A percentile compares a stretch with the other conserved stretches of the same genome.
Evolutionary conservation across 1,140 invertebrate genomes (phyloP).

Genomic region (Drosophila willistoni): DNA sequence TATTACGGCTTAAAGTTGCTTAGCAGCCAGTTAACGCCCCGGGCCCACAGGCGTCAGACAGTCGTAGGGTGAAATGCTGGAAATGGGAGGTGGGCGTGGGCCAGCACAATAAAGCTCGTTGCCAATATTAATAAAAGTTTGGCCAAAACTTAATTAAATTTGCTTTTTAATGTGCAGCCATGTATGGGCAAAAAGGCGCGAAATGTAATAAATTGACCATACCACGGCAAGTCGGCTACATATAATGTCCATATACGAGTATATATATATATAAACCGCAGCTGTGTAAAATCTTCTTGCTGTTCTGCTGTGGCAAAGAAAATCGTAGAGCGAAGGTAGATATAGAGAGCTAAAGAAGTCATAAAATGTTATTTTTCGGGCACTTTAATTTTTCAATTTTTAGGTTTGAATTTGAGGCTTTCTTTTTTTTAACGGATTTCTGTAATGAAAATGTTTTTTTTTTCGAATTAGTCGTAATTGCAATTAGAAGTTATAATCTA

Average conservation of each 20-base stretch:
- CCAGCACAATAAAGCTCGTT: slow-evolving; percentile 57
- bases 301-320: slow-evolving; percentile 2
- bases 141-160: slow-evolving; percentile 79
- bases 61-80: background rate
- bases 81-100: background rate
- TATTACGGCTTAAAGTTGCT: slow-evolving; percentile 67
- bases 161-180: slow-evolving; percentile 77
- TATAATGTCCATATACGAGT: slow-evolving; percentile 60
- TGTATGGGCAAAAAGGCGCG: slow-evolving; percentile 66
- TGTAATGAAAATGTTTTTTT: background rate
- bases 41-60: slow-evolving; percentile 4
- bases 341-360: slow-evolving; percentile 24
- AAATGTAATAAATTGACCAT: slow-evolving; percentile 77
- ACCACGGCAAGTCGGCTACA: slow-evolving; percentile 16
- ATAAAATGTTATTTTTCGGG: slow-evolving; percentile 18
- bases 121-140: slow-evolving; percentile 81
- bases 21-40: slow-evolving; percentile 62
- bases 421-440: background rate
- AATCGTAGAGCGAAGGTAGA: background rate
- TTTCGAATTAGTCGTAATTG: background rate
- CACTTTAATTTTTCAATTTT: slow-evolving; percentile 21
- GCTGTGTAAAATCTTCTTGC: slow-evolving; percentile 34
- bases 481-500: slow-evolving; percentile 1
- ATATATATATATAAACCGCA: slow-evolving; percentile 35
- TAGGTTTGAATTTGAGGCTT: background rate